A percentile compares a stretch with the other conserved stretches of the same genome.
phyloP scores from a whole-genome alignment of 2,797 vertebrate species.

The Cossypha dichroa region DNA sequence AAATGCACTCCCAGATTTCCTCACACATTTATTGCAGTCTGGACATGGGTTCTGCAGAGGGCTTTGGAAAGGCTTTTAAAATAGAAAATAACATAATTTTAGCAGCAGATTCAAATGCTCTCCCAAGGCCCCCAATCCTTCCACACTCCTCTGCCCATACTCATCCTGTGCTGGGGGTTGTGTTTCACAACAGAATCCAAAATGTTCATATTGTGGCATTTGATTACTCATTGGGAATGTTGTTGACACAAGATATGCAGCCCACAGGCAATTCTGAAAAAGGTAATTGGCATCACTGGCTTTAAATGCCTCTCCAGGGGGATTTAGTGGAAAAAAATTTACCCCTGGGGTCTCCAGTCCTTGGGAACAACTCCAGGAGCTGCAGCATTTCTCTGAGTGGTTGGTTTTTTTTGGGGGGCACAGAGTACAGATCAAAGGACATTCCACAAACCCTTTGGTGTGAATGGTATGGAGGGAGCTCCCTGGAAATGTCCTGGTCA shows the following conservation, averaged over 20 bases:
- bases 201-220: not conserved
- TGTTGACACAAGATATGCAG: slow-evolving; percentile 22
- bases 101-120: not conserved
- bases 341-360: not conserved
- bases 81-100: not conserved
- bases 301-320: not conserved
- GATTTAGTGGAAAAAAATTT: not conserved
- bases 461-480: not conserved
- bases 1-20: not conserved
- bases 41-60: not conserved
- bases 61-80: not conserved
- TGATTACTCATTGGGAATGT: not conserved
- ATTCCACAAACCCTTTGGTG: not conserved
- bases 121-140: not conserved
- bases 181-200: slow-evolving; percentile 5
- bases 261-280: not conserved
- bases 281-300: not conserved
- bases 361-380: not conserved
- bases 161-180: not conserved
- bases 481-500: not conserved
- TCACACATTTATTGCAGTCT: not conserved
- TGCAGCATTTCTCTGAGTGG: not conserved
- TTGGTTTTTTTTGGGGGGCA: not conserved
- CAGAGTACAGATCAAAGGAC: not conserved
- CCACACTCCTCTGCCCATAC: not conserved